phyloP scores from a whole-genome alignment of 1,140 invertebrate genomes.

The Coptotermes formosanus region DNA sequence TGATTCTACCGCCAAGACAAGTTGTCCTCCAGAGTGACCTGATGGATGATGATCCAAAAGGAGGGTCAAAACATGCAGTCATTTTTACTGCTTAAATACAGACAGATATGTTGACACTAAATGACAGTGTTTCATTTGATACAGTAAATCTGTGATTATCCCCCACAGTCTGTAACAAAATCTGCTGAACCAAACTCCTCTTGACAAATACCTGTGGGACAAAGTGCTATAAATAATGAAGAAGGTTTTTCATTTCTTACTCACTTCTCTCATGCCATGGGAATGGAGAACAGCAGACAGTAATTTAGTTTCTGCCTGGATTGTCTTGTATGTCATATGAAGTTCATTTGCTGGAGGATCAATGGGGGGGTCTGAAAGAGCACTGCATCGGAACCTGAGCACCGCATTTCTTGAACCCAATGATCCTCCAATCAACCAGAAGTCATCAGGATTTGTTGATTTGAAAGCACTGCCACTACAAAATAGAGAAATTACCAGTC shows the following conservation, averaged over 20 bases:
- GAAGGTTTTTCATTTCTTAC: constrained; percentile 32
- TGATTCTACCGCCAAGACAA: too few species aligned
- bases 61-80: too few species aligned
- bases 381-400: constrained; percentile 35
- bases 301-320: constrained; percentile 77
- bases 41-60: too few species aligned
- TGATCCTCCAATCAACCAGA: constrained; percentile 33
- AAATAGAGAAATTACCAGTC: neutral
- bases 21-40: too few species aligned
- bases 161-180: too few species aligned
- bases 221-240: too few species aligned
- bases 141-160: too few species aligned
- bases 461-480: neutral
- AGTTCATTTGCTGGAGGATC: constrained; percentile 63
- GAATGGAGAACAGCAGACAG: constrained; percentile 69
- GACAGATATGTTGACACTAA: too few species aligned
- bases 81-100: too few species aligned
- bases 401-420: constrained; percentile 33
- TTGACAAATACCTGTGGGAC: too few species aligned
- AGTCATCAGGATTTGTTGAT: neutral
- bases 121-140: too few species aligned
- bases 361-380: constrained; percentile 48
- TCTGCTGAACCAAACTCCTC: too few species aligned
- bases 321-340: constrained; percentile 77
- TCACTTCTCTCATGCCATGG: constrained; percentile 69